Percentiles rank a stretch among this genome's conserved stretches.
phyloP scores from a whole-genome alignment of 2,797 vertebrate genomes.

The Myripristis jacobus region DNA sequence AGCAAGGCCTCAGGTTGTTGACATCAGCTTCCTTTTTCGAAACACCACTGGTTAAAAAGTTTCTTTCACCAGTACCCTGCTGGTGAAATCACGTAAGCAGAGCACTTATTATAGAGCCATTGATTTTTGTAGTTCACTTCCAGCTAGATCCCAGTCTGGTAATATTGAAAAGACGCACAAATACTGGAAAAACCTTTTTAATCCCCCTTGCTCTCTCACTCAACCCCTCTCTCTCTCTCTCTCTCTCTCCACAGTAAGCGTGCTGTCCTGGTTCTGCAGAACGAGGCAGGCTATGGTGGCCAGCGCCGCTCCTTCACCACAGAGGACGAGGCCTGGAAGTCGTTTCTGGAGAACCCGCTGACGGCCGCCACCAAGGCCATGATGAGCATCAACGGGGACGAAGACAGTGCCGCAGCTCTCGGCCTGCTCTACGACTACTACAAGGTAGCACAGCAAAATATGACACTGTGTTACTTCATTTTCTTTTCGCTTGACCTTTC shows the following conservation, averaged over 20 bases:
- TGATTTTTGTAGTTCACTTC: not conserved
- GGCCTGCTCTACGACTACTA: slow-evolving; percentile 97
- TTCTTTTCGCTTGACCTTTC: no score
- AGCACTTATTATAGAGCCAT: no score
- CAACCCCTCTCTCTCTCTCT: not conserved
- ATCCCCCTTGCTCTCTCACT: not conserved
- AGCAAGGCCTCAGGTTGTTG: not conserved
- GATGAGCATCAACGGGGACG: slow-evolving; percentile 98
- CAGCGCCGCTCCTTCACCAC: slow-evolving; percentile 95
- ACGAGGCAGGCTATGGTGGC: slow-evolving; percentile 89
- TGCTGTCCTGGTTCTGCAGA: slow-evolving; percentile 96
- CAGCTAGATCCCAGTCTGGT: not conserved
- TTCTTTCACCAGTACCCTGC: no score
- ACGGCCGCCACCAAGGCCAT: slow-evolving; percentile 98
- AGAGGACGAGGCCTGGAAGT: slow-evolving; percentile 96
- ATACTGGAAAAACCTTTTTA: not conserved
- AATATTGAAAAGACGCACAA: not conserved
- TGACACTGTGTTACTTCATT: no score
- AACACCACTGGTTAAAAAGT: not conserved
- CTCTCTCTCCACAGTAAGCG: slow-evolving; percentile 87
- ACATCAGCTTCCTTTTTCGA: not conserved
- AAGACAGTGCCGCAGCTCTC: slow-evolving; percentile 93
- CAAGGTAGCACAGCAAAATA: slow-evolving; percentile 85
- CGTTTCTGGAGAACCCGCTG: slow-evolving; percentile 95
- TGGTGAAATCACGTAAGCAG: not conserved